A percentile compares a stretch with the other conserved stretches of the same genome.
Conservation (phyloP, 1,140 invertebrate genomes). For the Arion vulgaris region DNA sequence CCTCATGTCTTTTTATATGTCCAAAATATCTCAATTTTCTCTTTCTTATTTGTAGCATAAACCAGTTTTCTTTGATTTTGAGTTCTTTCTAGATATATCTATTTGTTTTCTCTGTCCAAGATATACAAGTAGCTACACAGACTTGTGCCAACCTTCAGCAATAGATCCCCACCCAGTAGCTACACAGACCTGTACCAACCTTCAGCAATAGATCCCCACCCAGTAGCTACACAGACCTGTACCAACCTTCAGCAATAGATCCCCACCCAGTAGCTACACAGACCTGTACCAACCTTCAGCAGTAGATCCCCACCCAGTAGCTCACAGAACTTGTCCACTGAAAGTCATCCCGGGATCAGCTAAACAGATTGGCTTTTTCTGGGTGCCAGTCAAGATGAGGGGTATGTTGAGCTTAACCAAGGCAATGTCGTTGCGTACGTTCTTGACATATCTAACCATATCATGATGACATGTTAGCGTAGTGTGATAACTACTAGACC, state of each 20-base stretch:
- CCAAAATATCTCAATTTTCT: no score
- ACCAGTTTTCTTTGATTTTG: no score
- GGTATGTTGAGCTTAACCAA: background rate
- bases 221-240: slow-evolving; percentile 19
- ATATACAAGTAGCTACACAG: no score
- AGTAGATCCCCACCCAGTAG: slow-evolving; percentile 4
- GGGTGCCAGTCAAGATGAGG: background rate
- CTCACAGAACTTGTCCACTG: slow-evolving; percentile 5
- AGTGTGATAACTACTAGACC: no score
- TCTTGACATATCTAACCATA: background rate
- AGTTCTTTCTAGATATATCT: no score
- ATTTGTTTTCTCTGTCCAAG: no score
- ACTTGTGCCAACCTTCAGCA: no score
- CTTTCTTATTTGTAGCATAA: no score
- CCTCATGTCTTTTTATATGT: no score
- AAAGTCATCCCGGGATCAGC: background rate
- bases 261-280: background rate
- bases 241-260: no score
- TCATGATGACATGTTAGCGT: background rate
- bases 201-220: background rate
- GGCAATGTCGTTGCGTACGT: slow-evolving; percentile 1
- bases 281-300: background rate
- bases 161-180: no score
- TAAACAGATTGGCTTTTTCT: background rate
- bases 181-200: background rate